Conservation (phyloP, 2,888 invertebrate species). For the Lasioglossum lativentre region DNA sequence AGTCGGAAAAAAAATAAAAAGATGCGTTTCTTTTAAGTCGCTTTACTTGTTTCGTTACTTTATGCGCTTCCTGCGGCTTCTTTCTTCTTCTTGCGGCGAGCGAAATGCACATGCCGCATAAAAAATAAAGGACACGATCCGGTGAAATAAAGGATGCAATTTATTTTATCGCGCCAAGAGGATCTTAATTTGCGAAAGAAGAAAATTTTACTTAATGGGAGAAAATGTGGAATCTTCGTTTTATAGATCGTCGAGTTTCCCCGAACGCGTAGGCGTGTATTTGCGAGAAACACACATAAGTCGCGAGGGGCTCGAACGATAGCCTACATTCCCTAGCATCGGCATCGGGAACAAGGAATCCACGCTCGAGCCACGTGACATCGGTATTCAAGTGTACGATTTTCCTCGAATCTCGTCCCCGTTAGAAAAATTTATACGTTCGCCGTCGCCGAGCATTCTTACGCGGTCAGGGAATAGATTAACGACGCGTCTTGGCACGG, state of each 20-base stretch:
- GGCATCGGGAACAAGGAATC: neutral
- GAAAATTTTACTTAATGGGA: no score
- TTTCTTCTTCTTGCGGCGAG: neutral
- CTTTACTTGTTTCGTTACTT: neutral
- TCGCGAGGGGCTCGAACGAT: neutral
- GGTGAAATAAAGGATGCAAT: neutral
- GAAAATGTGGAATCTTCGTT: neutral
- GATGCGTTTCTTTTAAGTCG: neutral
- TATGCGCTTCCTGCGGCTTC: neutral
- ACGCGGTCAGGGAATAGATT: slow-evolving; percentile 43
- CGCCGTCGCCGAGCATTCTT: slow-evolving; percentile 38
- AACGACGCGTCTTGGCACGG: slow-evolving; percentile 54
- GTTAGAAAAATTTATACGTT: slow-evolving; percentile 45
- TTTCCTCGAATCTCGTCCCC: slow-evolving; percentile 40
- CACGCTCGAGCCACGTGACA: neutral
- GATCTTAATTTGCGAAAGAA: neutral
- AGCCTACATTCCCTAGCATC: neutral
- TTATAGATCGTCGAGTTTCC: neutral
- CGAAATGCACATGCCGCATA: neutral
- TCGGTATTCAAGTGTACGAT: slow-evolving; percentile 29
- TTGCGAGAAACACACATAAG: neutral
- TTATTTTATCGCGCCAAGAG: neutral
- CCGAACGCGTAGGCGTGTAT: neutral
- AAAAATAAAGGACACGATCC: neutral
- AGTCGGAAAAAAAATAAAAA: neutral